Evolutionary conservation across 2,113 vertebrate genomes (phyloP).

Genomic region (Passer domesticus): DNA sequence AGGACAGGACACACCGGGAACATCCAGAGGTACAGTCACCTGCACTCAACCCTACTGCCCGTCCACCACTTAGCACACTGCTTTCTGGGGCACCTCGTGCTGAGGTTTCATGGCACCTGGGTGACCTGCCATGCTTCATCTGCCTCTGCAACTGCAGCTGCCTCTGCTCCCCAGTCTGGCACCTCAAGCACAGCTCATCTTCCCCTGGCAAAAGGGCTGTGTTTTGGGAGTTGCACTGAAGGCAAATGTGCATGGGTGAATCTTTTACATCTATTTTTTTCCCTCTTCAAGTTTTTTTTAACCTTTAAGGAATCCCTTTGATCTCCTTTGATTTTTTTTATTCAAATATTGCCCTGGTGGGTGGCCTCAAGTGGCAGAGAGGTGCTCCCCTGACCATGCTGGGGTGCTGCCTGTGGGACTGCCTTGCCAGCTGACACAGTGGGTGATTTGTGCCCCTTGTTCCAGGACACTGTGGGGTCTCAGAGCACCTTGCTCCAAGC

Average conservation of each 20-base stretch:
- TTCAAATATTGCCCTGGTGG: accelerated
- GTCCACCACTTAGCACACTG: not conserved
- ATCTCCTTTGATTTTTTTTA: not conserved
- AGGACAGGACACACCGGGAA: not conserved
- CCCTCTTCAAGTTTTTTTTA: not conserved
- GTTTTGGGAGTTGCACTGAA: not conserved
- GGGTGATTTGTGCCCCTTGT: not conserved
- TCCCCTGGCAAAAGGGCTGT: not conserved
- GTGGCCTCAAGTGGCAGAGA: not conserved
- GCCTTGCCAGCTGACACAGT: not conserved
- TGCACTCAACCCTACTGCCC: not conserved
- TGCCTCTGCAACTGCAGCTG: not conserved
- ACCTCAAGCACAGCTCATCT: not conserved
- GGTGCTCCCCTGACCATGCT: not conserved
- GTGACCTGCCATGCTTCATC: not conserved
- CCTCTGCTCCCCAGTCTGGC: not conserved
- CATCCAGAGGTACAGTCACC: accelerated
- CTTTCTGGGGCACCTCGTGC: accelerated
- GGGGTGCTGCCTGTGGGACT: not conserved
- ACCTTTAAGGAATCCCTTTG: not conserved
- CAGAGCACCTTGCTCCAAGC: not conserved
- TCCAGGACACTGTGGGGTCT: not conserved
- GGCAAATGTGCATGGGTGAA: accelerated
- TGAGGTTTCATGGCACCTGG: not conserved
- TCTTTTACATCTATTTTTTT: not conserved